A percentile compares a stretch with the other conserved stretches of the same genome.
Evolutionary conservation across 2,888 invertebrate species (phyloP).

Genomic region (Nomada fucata): DNA sequence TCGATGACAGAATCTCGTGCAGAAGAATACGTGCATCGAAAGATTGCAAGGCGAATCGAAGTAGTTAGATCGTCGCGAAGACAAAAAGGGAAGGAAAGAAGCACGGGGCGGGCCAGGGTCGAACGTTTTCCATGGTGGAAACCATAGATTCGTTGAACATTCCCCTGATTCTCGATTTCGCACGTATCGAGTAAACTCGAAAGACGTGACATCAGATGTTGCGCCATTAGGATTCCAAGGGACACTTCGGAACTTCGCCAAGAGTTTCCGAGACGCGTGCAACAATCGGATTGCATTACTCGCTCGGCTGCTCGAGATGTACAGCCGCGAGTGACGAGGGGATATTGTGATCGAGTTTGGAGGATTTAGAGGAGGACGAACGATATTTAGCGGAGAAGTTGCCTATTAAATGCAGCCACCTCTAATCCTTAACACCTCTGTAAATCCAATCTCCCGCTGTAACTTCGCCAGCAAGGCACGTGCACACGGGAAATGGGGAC

Average conservation of each 20-base stretch:
- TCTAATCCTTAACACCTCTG: slow-evolving; percentile 35
- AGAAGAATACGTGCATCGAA: no score
- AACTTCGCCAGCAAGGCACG: slow-evolving; percentile 1
- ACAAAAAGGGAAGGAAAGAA: no score
- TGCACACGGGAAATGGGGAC: neutral
- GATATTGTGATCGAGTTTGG: slow-evolving; percentile 68
- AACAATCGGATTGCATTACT: slow-evolving; percentile 71
- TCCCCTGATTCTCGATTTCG: slow-evolving; percentile 14
- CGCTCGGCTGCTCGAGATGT: slow-evolving; percentile 56
- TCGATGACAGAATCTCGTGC: no score
- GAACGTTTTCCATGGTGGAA: neutral
- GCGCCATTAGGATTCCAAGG: slow-evolving; percentile 58
- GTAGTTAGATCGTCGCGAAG: neutral
- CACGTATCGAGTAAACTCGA: slow-evolving; percentile 58
- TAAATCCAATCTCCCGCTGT: slow-evolving; percentile 27
- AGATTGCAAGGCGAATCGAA: no score
- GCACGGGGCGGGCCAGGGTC: neutral
- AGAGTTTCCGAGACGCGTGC: slow-evolving; percentile 67
- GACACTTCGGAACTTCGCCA: slow-evolving; percentile 68
- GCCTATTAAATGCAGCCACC: slow-evolving; percentile 43
- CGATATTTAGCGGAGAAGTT: slow-evolving; percentile 60
- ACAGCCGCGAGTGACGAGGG: slow-evolving; percentile 56
- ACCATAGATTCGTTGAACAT: slow-evolving; percentile 5
- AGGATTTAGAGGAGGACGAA: slow-evolving; percentile 56
- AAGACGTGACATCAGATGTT: slow-evolving; percentile 63